Base-by-base conservation (phyloP, 1,140 invertebrate species). In the Ctenoplectra terminalis region DNA sequence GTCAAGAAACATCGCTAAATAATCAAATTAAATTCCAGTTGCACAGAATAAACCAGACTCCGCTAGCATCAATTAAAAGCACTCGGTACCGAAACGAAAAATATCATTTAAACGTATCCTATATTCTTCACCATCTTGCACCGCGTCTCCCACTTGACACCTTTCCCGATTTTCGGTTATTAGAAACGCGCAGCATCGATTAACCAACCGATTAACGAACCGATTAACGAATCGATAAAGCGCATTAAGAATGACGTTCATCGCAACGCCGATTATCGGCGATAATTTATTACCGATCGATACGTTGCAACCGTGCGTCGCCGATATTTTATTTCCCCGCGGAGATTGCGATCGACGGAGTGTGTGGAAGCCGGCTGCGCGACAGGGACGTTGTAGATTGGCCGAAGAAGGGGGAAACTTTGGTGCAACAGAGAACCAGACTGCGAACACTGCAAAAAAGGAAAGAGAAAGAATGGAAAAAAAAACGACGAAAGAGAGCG, bases 141-240 rank as follows among this genome's bases (percentile, higher is more conserved):
- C 4, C 40, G 40, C 40, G 40, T 13, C 15, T 3, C 3, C 11
- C 20, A 5, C 11, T 40, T 31, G 8, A 17, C 20, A 15, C 23
- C 34, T 9, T 11, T 63, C 7, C 34, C 60, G 60, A 63, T 63
- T 63, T 63, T 63, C 60, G 60, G 3, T 23, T 29, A 63, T 63
- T 37, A 63, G 60, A 31, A 11, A 20, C 34, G 23, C 23, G 23
- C 60, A 37, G 4, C 8, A 9, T 9, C 34, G 34, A 8, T 64
- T 81, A 74, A 74, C 71, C 60, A 81, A 48, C 48, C 78, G 71
- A 81, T 81, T n/a, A n/a, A n/a, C n/a, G n/a, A n/a, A n/a, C n/a
- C 34, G 34, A 8, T 64, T 81, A 74, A 74, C 71, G 71, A 81
- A 48, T 37, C 78, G 71, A 81, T 81, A 64, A 81, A 74, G 29